Evolutionary conservation across 2,797 vertebrate species (phyloP), one percentile per base, ranked within the genome.

Genomic region (Myripristis jacobus): DNA sequence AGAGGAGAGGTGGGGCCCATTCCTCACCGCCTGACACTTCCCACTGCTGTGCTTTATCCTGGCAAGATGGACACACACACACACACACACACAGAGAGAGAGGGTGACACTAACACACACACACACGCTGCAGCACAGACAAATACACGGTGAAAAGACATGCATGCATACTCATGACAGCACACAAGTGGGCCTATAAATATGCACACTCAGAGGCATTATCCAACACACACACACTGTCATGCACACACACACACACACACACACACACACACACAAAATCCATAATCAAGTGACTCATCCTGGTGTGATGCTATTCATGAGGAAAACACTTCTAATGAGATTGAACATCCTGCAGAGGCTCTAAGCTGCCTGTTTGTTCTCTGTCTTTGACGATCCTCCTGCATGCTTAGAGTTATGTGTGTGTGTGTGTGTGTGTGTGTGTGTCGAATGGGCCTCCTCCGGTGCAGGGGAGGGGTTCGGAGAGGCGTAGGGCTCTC

Each of bases 251-350:
- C 43, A 47, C 9, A 48, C 43, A 36, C 27, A 55, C 38, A 54
- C 59, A 36, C 44, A 47, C 12, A 51, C 43, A 52, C 21, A 57
- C 9, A 54, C 50, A 77, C 62, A 77, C 27, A 56, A 72, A 77
- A 87, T 84, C 76, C 86, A 80, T 79, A 84, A 87, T 88, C 73
- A 82, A 75, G 74, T 74, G 58, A 86, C 79, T 78, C 75, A 84
- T 77, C 62, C 67, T 68, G 76, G 85, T 65, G 73, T 71, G 75
- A 65, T 77, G 66, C 53, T 78, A 86, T 80, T 89, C 78, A 85
- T 74, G 72, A 84, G 66, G 57, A 86, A 25, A 83, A 80, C 79
- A 66, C 55, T 79, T 78, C 51, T 83, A 85, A 86, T 86, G 84
- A 81, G 72, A 82, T 48, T 73, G 65, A 85, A 79, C 77, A 75